A percentile compares a stretch with the other conserved stretches of the same genome.
These are phyloP conservation scores for Fragariocoptes setiger DNA, from an alignment of 1,140 invertebrate species.

Conservation along the genomic window DNA sequence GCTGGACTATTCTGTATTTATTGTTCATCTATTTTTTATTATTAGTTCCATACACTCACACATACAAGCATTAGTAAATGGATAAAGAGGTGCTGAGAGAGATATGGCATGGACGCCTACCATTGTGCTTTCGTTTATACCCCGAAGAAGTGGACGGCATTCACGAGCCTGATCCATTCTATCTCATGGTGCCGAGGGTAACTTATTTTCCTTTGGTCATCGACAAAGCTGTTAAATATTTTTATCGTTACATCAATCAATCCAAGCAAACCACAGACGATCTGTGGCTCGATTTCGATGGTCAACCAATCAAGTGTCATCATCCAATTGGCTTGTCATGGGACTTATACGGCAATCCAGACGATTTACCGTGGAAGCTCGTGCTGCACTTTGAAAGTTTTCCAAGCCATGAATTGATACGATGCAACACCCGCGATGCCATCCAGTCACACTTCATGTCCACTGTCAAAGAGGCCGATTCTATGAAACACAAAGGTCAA, in stretches of 20 bases:
- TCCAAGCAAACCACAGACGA: conserved; percentile 42
- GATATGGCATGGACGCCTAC: conserved; percentile 78
- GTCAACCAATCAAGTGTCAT: conserved; percentile 69
- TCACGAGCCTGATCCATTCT: conserved; percentile 61
- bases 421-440: conserved; percentile 32
- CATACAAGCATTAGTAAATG: no score
- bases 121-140: conserved; percentile 56
- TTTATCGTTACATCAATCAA: conserved; percentile 41
- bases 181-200: conserved; percentile 61
- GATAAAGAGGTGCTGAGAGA: conserved; percentile 66
- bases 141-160: conserved; percentile 55
- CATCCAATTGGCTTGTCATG: conserved; percentile 79
- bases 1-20: no score
- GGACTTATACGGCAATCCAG: conserved; percentile 39
- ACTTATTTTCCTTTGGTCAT: conserved; percentile 83
- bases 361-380: conserved; percentile 49
- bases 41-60: no score
- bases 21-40: no score
- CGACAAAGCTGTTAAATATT: conserved; percentile 78
- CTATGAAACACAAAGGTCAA: conserved; percentile 65
- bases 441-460: conserved; percentile 79
- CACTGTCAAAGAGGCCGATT: conserved; percentile 85
- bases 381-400: conserved; percentile 58
- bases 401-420: conserved; percentile 20
- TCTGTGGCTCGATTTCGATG: conserved; percentile 83